Percentiles rank a stretch among this genome's conserved stretches.
phyloP scores from a whole-genome alignment of 2,797 vertebrate genomes.

The Thamnophis elegans region DNA sequence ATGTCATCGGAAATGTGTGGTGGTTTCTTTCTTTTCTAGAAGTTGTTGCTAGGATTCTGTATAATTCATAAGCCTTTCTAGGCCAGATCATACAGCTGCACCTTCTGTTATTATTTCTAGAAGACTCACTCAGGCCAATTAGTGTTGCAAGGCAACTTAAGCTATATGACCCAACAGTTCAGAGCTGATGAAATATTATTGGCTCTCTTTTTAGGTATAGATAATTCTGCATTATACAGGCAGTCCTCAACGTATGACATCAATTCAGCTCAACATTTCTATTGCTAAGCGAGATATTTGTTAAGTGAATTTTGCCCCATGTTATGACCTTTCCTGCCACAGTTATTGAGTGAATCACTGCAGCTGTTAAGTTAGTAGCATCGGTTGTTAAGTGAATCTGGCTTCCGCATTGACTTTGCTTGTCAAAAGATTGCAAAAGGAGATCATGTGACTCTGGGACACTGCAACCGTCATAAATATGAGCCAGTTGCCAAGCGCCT shows the following conservation, averaged over 20 bases:
- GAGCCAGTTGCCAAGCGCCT: not conserved
- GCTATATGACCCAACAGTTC: not conserved
- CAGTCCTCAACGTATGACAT: not conserved
- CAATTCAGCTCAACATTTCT: not conserved
- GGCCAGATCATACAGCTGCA: not conserved
- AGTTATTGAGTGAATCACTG: not conserved
- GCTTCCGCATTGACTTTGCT: not conserved
- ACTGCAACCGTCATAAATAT: not conserved
- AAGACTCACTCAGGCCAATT: not conserved
- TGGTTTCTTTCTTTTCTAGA: not conserved
- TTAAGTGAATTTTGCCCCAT: not conserved
- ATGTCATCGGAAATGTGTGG: not conserved
- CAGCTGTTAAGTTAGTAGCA: not conserved
- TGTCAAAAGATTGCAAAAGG: not conserved
- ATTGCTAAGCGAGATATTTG: not conserved
- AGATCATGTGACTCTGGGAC: not conserved
- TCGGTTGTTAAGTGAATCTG: not conserved
- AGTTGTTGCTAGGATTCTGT: not conserved
- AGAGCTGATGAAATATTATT: not conserved
- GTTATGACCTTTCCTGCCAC: not conserved
- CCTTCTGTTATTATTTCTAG: not conserved
- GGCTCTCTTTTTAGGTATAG: not conserved
- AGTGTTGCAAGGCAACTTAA: not conserved
- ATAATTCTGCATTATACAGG: not conserved
- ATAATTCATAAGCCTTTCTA: not conserved